Conservation (phyloP, 2,888 invertebrate species). For the Brenthis hecate region DNA sequence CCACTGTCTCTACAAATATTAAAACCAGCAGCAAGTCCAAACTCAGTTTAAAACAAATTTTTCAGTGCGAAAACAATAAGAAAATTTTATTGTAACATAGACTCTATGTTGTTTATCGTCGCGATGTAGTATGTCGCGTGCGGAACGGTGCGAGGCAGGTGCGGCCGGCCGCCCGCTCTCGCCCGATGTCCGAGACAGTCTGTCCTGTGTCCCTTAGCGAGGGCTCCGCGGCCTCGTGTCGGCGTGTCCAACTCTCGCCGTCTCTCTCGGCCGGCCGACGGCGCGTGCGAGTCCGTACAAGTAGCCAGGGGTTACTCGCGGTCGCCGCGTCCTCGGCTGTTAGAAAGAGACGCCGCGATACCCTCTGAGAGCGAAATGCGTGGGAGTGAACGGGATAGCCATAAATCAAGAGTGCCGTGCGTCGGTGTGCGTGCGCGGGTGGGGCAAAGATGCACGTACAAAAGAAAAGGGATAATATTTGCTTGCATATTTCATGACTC, state of each 20-base stretch:
- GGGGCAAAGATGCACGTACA: constrained; percentile 82
- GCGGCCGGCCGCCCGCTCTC: constrained; percentile 81
- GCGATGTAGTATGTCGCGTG: constrained; percentile 73
- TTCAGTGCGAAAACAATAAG: constrained; percentile 41
- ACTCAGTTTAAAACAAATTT: constrained; percentile 44
- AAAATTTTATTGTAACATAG: constrained; percentile 45
- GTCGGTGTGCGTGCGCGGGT: constrained; percentile 82
- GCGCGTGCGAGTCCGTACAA: constrained; percentile 80
- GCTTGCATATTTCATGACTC: constrained; percentile 83
- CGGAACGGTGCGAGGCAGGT: constrained; percentile 72
- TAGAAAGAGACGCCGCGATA: constrained; percentile 67
- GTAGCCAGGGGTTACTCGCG: constrained; percentile 83
- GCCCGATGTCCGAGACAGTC: constrained; percentile 83
- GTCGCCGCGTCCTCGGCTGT: constrained; percentile 76
- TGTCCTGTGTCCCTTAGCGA: constrained; percentile 82
- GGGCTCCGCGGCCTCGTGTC: constrained; percentile 79
- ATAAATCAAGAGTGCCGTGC: constrained; percentile 74
- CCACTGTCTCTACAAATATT: constrained; percentile 53
- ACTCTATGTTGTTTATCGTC: constrained; percentile 65
- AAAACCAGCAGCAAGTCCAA: constrained; percentile 41
- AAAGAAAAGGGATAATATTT: constrained; percentile 83
- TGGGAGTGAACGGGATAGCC: constrained; percentile 63
- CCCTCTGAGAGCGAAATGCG: constrained; percentile 50
- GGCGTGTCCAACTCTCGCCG: constrained; percentile 62
- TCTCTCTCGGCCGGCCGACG: constrained; percentile 79